Evolutionary conservation across 1,140 invertebrate species (phyloP), one percentile per base, ranked within the genome.

Genomic region (Sinonovacula constricta): DNA sequence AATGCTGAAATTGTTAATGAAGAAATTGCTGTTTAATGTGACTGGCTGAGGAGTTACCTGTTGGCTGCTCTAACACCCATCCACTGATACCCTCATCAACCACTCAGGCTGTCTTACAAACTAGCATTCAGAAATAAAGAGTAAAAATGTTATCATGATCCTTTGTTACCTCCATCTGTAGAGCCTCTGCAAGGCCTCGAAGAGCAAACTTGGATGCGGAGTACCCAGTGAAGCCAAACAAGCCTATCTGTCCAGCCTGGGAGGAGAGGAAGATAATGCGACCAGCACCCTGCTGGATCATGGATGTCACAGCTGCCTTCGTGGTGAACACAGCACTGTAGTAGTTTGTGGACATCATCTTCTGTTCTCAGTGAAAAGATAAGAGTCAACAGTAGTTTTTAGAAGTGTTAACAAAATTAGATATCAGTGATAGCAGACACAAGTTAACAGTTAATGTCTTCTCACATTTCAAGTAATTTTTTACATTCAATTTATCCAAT

Each of bases 201-300:
- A 99, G 90, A 1, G 97, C 98, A 94, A 97, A 99, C 91, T 99
- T 99, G 14, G 96, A 95, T 60, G 95, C 94, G 63, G 95, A 95
- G 90, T 99, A 99, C 0, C 96, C 95, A 51, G 95, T 94, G 87
- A 95, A 97, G 1, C 98, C 98, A 93, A 94, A 98, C 79, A 98
- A 92, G 90, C 98, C 98, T 83, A 98, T 88, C 69, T 99, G 92
- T 14, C 95, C 96, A 71, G 97, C 98, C 91, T 96, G 94, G 4
- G 97, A 99, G 0, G 96, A 95, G 7, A 97, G 95, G 81, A 98
- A 93, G 10, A 91, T 85, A 62, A 91, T 86, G 14, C 89, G 81
- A 15, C 90, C 91, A 39, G 57, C n/a, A 26, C 83, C 66, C 49
- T 81, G 78, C 24, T 83, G 65, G 83, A 93, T 93, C 93, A 94